Base-by-base conservation (phyloP, 2,797 vertebrate genomes). In the Gephyroberyx darwinii region DNA sequence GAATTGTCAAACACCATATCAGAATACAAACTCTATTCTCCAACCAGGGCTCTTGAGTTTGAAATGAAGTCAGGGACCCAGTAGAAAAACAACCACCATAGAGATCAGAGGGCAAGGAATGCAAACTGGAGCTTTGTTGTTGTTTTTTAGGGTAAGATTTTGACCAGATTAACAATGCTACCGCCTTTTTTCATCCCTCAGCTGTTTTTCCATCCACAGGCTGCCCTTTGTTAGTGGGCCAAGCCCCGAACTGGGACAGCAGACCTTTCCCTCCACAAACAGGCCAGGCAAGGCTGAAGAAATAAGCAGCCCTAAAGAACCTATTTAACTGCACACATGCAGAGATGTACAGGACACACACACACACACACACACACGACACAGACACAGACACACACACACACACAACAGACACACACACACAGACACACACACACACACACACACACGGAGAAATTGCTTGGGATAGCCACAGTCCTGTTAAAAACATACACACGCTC, bases 141-240 rank as follows among this genome's bases (percentile, higher is more conserved):
- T 87, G 79, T 82, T 81, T 71, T 84, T 83, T 62, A 74, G 75
- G 67, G 52, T 74, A 66, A 65, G 71, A 83, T 86, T 91, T 87
- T 78, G 71, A 80, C 71, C 22, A n/a, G 71, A 84, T 91, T 78
- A 92, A 91, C 83, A 90, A 90, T 80, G 83, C 80, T 81, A 75
- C 62, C 54, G 58, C 67, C 84, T 82, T 79, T 77, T 81, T 80
- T 78, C 58, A 70, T 74, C 72, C 54, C 57, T 74, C 56, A 61
- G 82, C 78, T 89, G 77, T 88, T 92, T 90, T 88, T 79, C 76
- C 83, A 88, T 86, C 89, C 79, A 90, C 84, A 87, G 86, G 84
- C 84, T 79, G 75, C 75, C 85, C 83, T 93, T 92, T 93, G 91
- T 91, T 87, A 84, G 74, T 50, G 61, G 75, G 88, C 91, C 88